Percentiles rank a stretch among this genome's conserved stretches.
These are phyloP conservation scores for Agrotis ipsilon DNA, from an alignment of 2,888 invertebrate species.

Conservation along the genomic window DNA sequence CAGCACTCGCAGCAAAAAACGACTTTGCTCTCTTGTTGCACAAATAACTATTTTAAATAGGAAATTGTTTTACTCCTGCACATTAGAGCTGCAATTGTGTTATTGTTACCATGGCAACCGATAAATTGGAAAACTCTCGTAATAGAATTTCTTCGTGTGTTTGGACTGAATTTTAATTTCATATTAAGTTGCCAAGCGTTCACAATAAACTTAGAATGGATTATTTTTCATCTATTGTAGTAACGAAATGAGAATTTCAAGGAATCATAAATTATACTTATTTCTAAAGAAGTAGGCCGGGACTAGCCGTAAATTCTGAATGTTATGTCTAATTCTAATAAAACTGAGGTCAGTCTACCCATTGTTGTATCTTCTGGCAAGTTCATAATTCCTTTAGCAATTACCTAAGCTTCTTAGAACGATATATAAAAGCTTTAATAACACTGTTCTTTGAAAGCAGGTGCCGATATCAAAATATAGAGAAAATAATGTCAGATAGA, in stretches of 20 bases:
- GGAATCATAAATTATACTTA: slow-evolving; percentile 18
- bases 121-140: slow-evolving; percentile 1
- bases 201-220: neutral
- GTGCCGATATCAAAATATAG: slow-evolving; percentile 1
- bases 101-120: slow-evolving; percentile 13
- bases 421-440: neutral
- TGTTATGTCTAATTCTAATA: slow-evolving; percentile 7
- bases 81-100: slow-evolving; percentile 16
- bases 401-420: neutral
- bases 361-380: slow-evolving; percentile 1
- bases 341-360: neutral
- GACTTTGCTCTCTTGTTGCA: too few species aligned
- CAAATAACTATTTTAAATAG: too few species aligned
- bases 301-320: neutral
- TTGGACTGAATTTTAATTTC: slow-evolving; percentile 3
- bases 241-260: slow-evolving; percentile 18
- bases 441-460: slow-evolving; percentile 14
- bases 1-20: too few species aligned
- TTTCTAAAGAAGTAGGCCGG: slow-evolving; percentile 7
- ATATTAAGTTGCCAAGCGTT: neutral
- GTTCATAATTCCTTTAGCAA: slow-evolving; percentile 1
- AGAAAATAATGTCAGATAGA: slow-evolving; percentile 21
- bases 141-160: slow-evolving; percentile 1
- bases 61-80: slow-evolving; percentile 27
- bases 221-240: neutral